Base-by-base conservation (phyloP, 2,888 invertebrate species). In the Cosmia pyralina region DNA sequence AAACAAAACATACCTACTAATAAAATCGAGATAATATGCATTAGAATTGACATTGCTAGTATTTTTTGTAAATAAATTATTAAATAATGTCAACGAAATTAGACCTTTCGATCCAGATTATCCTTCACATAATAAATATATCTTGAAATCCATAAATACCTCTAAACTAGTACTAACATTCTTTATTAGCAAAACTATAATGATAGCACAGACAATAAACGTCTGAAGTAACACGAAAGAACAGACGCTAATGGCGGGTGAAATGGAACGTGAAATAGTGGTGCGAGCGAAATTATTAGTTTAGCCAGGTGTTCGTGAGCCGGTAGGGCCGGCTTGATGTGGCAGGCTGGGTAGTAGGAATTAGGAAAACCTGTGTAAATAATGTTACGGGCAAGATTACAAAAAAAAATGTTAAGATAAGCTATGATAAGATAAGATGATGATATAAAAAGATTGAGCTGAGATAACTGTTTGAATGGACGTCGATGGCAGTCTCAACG, bases 221-320 rank as follows among this genome's bases (percentile, higher is more conserved):
- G 62, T 28, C 10, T 52, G 17, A 17, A 13, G 38, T 50, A 71
- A 83, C 75, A 86, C 89, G 89, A 90, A 90, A 92, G 88, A 86
- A 79, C 68, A 19, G n/a, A 19, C 58, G 46, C 79, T 91, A 92
- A 93, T 92, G 90, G 90, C 88, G 82, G 83, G 79, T 72, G 85
- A 88, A 91, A 88, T 91, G 88, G 88, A 88, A 90, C 77, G 77
- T 85, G 80, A 83, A 89, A 89, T 87, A 85, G 87, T 88, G 89
- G 87, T 87, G 79, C 84, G 85, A 81, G 90, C 84, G 79, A 92
- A 94, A 94, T 93, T 90, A 92, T 92, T 89, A 90, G 91, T 88
- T 90, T 77, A 83, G 76, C 87, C 89, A 91, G 89, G 89, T 90
- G 91, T 88, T 89, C 88, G 89, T 89, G 81, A 72, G 82, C 59